These are phyloP conservation scores for Congeria kusceri DNA, from an alignment of 2,888 invertebrate genomes.

Conservation along the genomic window DNA sequence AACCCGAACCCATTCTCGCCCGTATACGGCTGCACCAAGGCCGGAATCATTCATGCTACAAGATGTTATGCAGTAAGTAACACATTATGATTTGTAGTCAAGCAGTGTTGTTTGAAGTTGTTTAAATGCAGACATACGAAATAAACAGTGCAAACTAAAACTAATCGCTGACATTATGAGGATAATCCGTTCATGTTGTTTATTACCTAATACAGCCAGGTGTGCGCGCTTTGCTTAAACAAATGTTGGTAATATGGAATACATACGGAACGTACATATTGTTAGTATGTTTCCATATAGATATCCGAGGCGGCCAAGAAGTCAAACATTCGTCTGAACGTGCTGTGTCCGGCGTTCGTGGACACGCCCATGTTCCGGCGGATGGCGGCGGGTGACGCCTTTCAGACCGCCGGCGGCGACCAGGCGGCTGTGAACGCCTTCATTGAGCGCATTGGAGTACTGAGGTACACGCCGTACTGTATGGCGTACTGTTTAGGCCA, in stretches of 20 bases:
- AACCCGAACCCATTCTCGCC: constrained; percentile 77
- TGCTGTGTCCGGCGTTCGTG: constrained; percentile 78
- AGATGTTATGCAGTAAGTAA: constrained; percentile 73
- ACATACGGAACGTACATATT: neutral
- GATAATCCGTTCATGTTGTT: too few relatives aligned
- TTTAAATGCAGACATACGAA: too few relatives aligned
- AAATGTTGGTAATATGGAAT: too few relatives aligned
- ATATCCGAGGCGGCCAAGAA: constrained; percentile 60
- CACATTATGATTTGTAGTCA: too few relatives aligned
- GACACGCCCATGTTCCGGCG: constrained; percentile 73
- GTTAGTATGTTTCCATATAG: too few relatives aligned
- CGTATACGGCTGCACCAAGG: constrained; percentile 78
- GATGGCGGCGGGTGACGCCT: constrained; percentile 38
- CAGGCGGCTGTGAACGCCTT: constrained; percentile 55
- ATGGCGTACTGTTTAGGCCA: too few relatives aligned
- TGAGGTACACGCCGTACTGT: constrained; percentile 56
- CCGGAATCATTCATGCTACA: constrained; percentile 75
- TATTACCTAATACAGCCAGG: too few relatives aligned
- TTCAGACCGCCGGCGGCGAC: constrained; percentile 34
- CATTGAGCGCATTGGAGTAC: constrained; percentile 64
- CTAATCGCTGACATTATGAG: too few relatives aligned
- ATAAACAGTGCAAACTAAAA: too few relatives aligned
- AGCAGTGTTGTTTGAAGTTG: too few relatives aligned
- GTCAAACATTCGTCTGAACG: constrained; percentile 75
- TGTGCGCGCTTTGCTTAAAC: too few relatives aligned